Conservation (phyloP, 2,888 invertebrate species). For the Euzetes globulus region DNA sequence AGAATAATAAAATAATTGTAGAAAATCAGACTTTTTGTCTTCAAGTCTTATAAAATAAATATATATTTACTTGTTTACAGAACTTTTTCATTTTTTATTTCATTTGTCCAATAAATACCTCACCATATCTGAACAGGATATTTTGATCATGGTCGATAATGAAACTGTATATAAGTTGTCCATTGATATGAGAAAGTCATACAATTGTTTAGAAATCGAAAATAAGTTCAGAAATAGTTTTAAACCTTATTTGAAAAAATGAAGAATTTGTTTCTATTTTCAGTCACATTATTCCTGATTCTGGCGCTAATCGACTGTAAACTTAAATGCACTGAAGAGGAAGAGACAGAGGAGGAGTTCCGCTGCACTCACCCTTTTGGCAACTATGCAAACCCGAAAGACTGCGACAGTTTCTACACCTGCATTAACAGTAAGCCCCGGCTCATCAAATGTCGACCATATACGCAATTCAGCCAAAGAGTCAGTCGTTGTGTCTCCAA, state of each 20-base stretch:
- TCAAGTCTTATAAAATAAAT: no score
- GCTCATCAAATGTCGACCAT: background rate
- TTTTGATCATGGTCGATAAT: background rate
- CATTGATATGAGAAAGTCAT: background rate
- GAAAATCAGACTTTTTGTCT: no score
- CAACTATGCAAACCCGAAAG: background rate
- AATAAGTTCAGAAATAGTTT: background rate
- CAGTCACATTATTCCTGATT: background rate
- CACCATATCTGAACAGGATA: background rate
- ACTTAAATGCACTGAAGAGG: background rate
- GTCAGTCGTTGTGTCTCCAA: constrained; percentile 6
- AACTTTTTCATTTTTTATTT: no score
- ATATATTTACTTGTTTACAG: background rate
- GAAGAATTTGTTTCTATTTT: background rate
- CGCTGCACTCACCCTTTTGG: background rate
- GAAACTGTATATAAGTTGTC: background rate
- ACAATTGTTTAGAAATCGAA: background rate
- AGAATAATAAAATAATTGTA: no score
- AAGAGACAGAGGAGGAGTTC: background rate
- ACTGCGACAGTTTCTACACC: background rate
- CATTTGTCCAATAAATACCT: background rate
- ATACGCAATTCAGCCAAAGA: background rate
- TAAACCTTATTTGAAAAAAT: background rate
- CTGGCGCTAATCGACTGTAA: background rate
- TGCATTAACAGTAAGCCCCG: background rate